Evolutionary conservation across 2,797 vertebrate genomes (phyloP).

Genomic region (Mycteria americana): DNA sequence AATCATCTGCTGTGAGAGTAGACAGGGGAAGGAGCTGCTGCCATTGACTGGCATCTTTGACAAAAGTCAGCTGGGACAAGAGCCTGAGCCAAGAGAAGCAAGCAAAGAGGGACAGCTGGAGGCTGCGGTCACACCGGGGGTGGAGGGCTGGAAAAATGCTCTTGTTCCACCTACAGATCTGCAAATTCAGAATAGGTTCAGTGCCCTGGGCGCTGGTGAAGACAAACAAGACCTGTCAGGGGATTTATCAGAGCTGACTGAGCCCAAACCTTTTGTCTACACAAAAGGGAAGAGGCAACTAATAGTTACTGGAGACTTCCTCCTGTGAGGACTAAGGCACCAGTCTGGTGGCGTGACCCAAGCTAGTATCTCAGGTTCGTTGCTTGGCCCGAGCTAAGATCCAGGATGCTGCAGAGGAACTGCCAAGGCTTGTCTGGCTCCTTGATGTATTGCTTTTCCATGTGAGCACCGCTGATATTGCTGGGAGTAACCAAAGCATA

Average conservation of each 20-base stretch:
- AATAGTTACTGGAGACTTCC: not conserved
- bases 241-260: not conserved
- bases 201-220: not conserved
- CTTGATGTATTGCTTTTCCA: not conserved
- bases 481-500: not conserved
- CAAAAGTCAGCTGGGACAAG: not conserved
- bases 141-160: not conserved
- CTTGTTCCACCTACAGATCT: not conserved
- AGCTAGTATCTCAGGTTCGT: not conserved
- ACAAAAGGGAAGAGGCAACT: not conserved
- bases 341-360: not conserved
- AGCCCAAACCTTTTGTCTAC: not conserved
- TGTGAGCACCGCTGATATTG: not conserved
- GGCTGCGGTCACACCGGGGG: rapidly evolving
- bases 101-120: not conserved
- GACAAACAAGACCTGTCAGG: not conserved
- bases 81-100: not conserved
- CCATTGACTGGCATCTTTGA: not conserved
- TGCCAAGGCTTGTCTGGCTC: not conserved
- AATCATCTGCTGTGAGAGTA: not conserved
- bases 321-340: not conserved
- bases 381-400: not conserved
- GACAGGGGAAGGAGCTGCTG: not conserved
- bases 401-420: not conserved
- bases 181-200: not conserved